These are phyloP conservation scores for Aporophyla lueneburgensis DNA, from an alignment of 2,888 invertebrate genomes.

Conservation along the genomic window DNA sequence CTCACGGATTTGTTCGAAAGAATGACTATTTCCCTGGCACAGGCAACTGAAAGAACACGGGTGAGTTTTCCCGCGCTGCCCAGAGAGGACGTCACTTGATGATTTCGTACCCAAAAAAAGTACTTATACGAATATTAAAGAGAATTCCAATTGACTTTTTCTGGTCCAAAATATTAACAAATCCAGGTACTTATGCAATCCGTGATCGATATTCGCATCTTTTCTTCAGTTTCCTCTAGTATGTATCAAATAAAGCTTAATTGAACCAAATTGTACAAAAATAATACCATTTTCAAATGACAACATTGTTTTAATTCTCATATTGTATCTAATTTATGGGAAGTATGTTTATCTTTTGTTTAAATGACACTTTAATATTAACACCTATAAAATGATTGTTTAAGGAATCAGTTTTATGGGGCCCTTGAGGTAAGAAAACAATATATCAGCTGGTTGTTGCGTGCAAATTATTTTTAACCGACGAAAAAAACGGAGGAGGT, in stretches of 20 bases:
- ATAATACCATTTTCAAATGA: not conserved
- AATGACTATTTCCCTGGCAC: too few relatives aligned
- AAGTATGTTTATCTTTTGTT: slow-evolving; percentile 5
- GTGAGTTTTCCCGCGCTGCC: too few relatives aligned
- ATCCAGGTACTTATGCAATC: not conserved
- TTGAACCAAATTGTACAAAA: not conserved
- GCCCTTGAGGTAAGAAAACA: not conserved
- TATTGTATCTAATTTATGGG: not conserved
- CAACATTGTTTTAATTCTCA: slow-evolving; percentile 13
- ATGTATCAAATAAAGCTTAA: not conserved
- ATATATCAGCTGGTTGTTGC: not conserved
- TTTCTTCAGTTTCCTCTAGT: not conserved
- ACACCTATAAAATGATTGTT: slow-evolving; percentile 25
- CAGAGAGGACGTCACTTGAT: too few relatives aligned
- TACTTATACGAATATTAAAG: too few relatives aligned
- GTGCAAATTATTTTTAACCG: too few relatives aligned
- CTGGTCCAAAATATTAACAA: not conserved
- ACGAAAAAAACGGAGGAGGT: too few relatives aligned
- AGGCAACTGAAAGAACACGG: too few relatives aligned
- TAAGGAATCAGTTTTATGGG: not conserved
- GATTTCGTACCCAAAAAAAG: too few relatives aligned
- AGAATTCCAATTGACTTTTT: not conserved
- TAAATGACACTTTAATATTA: slow-evolving; percentile 4
- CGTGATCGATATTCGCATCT: not conserved
- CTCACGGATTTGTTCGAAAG: too few relatives aligned